These are phyloP conservation scores for Ataeniobius toweri DNA, from an alignment of 2,797 vertebrate species.

Conservation along the genomic window DNA sequence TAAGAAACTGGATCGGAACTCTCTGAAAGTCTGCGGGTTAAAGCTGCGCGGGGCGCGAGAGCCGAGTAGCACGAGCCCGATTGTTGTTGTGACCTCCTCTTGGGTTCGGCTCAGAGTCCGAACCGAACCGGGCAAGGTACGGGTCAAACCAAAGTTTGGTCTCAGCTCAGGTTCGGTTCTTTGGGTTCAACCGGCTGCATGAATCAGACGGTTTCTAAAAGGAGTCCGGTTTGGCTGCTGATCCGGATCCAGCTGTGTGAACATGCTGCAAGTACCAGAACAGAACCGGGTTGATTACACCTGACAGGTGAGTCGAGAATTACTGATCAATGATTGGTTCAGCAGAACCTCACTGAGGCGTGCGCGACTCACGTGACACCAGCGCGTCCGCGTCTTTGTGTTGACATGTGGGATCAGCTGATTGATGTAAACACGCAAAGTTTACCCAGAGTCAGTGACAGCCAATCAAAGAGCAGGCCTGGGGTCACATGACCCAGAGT, in stretches of 20 bases:
- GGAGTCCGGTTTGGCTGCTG: not conserved
- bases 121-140: not conserved
- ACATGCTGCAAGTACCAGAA: not conserved
- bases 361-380: conserved; percentile 1
- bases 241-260: not conserved
- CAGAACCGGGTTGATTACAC: not conserved
- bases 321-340: not conserved
- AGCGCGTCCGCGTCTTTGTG: not conserved
- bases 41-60: not conserved
- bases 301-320: no score
- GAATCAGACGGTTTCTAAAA: not conserved
- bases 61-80: not conserved
- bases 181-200: not conserved
- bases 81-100: not conserved
- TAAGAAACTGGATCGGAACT: not conserved
- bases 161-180: not conserved
- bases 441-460: not conserved
- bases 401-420: not conserved
- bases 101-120: not conserved
- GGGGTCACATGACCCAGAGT: not conserved
- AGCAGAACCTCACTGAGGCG: no score
- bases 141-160: not conserved
- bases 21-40: no score
- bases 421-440: not conserved
- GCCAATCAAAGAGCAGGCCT: conserved; percentile 7